Evolutionary conservation across 1,140 invertebrate species (phyloP), one percentile per base, ranked within the genome.

Genomic region (Lucilia sericata): DNA sequence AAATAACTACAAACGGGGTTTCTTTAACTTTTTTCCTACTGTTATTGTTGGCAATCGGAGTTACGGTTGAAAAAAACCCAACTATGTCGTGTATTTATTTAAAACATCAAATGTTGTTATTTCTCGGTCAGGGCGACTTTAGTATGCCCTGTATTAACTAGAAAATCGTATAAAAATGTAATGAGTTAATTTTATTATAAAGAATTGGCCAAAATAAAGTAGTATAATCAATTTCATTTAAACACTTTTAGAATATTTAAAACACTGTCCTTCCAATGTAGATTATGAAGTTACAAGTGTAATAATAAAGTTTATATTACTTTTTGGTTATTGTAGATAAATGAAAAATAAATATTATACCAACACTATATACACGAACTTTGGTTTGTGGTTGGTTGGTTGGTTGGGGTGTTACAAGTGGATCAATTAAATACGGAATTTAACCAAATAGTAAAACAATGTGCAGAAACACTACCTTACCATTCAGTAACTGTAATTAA

Each of bases 391-490:
- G 19, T 25, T 74, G 70, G 36, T 10, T n/a, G n/a, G n/a, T 17
- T 34, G 75, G 36, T 10, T 51, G 47, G 76, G 12, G 21, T 51
- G 42, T 70, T 70, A 49, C 42, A 80, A 80, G 42, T 80, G 76
- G 76, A 42, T 80, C 76, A 80, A 80, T 80, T 49, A 80, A 80
- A 80, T 80, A 42, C 76, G 76, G 76, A 80, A 21, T 80, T 80
- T 51, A 17, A 42, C 34, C 74, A 80, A 80, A 47, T 21, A 21
- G 21, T 80, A 25, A 80, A 80, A 51, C 12, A 7, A 8, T 5
- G 12, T 55, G 10, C 42, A 55, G 17, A 55, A 12, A 55, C 51
- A 76, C 34, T 55, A 55, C 34, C 0, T 42, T 42, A 42, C 42
- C 42, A 7, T 10, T 42, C 42, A 8, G 42, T 42, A 7, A 42